Conservation (phyloP, 2,113 vertebrate species). For the Gadus chalcogrammus region DNA sequence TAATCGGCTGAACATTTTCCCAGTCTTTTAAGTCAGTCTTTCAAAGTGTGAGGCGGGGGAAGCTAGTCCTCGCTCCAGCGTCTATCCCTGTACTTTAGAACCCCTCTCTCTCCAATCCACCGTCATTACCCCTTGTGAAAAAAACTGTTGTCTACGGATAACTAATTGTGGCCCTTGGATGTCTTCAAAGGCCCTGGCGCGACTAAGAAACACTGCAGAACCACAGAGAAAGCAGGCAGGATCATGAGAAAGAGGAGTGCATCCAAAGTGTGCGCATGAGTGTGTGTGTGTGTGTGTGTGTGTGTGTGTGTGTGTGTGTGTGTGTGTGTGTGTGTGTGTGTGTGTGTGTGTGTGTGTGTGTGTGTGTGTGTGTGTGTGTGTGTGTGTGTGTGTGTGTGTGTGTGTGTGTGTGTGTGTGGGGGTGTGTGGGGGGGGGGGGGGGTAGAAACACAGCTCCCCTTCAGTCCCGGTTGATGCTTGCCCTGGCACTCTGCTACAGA, state of each 20-base stretch:
- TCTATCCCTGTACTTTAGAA: constrained; percentile 63
- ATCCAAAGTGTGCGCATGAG: constrained; percentile 1
- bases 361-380: too few relatives aligned
- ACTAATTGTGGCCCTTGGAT: constrained; percentile 66
- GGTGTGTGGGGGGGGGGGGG: neutral
- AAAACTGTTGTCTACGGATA: constrained; percentile 54
- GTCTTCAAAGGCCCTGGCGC: constrained; percentile 59
- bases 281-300: too few relatives aligned
- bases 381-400: too few relatives aligned
- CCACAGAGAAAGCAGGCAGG: constrained; percentile 43
- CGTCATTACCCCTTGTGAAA: constrained; percentile 50
- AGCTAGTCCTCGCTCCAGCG: constrained; percentile 33
- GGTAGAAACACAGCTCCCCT: neutral
- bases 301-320: too few relatives aligned
- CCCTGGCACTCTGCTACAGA: constrained; percentile 26
- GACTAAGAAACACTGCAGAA: constrained; percentile 40
- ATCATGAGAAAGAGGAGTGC: constrained; percentile 29
- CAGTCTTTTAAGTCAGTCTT: constrained; percentile 43
- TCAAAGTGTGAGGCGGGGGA: constrained; percentile 39
- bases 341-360: neutral
- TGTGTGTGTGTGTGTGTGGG: too few relatives aligned
- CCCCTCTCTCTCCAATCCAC: constrained; percentile 46
- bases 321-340: neutral
- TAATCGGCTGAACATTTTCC: constrained; percentile 37
- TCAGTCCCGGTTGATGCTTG: too few relatives aligned